phyloP scores from a whole-genome alignment of 2,888 invertebrate species.

The Cabera pusaria region DNA sequence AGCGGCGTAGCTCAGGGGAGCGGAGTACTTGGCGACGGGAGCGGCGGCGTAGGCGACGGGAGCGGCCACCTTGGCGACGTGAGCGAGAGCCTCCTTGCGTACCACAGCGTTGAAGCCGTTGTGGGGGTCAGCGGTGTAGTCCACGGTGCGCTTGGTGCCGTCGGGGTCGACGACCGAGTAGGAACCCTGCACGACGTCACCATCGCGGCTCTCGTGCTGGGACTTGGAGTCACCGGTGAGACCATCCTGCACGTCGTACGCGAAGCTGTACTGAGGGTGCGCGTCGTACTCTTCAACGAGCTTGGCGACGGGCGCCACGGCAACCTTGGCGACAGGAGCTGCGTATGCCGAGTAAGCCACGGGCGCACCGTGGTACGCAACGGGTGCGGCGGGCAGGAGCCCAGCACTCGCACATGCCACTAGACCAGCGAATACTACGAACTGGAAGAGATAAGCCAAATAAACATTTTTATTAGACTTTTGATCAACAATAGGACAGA shows the following conservation, averaged over 20 bases:
- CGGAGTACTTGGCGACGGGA: conserved; percentile 31
- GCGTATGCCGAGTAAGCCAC: conserved; percentile 31
- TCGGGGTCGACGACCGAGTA: conserved; percentile 80
- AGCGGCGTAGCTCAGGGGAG: conserved; percentile 44
- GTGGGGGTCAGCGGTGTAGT: conserved; percentile 73
- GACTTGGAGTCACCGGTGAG: conserved; percentile 28
- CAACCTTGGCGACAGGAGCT: conserved; percentile 37
- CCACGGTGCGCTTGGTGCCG: conserved; percentile 77
- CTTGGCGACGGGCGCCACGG: conserved; percentile 42
- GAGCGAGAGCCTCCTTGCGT: conserved; percentile 65
- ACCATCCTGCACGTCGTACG: conserved; percentile 78
- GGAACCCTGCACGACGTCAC: conserved; percentile 77
- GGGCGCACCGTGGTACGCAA: conserved; percentile 39
- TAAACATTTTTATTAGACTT: no score
- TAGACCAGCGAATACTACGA: conserved; percentile 35
- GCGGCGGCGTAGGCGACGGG: conserved; percentile 34
- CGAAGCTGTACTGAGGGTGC: conserved; percentile 75
- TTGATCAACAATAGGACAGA: no score
- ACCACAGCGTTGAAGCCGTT: conserved; percentile 80
- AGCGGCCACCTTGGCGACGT: conserved; percentile 45
- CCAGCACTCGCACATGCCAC: conserved; percentile 42
- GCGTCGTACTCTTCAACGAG: conserved; percentile 53
- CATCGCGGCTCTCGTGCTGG: conserved; percentile 28
- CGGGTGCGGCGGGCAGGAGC: conserved; percentile 36
- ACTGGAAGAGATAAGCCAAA: no score